Conservation (phyloP, 2,797 vertebrate species). For the Sebastes goodei region DNA sequence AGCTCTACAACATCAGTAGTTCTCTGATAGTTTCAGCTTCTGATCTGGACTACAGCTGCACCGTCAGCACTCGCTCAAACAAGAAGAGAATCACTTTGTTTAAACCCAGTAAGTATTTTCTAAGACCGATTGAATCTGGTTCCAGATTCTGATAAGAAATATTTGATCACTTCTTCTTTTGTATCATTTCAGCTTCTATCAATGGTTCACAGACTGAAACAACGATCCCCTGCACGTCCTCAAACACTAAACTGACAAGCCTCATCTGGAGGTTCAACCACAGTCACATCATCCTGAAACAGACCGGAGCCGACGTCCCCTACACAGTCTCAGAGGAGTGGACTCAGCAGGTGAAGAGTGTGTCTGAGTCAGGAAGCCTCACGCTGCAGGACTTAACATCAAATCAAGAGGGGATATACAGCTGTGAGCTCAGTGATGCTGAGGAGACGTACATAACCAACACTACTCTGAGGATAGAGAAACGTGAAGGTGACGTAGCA, state of each 20-base stretch:
- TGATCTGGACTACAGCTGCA: background rate
- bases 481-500: fast-evolving
- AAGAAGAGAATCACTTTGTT: background rate
- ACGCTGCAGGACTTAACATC: background rate
- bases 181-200: background rate
- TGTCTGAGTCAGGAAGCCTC: conserved; percentile 25
- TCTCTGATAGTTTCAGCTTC: background rate
- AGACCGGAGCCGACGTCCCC: fast-evolving
- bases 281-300: conserved; percentile 2
- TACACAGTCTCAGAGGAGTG: conserved; percentile 13
- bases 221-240: background rate
- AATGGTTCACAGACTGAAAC: fast-evolving
- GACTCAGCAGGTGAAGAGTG: conserved; percentile 24
- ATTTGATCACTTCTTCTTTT: background rate
- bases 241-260: fast-evolving
- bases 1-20: conserved; percentile 59
- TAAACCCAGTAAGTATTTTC: conserved; percentile 24
- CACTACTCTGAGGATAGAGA: background rate
- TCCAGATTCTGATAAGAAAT: background rate
- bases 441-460: background rate
- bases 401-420: background rate
- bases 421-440: background rate
- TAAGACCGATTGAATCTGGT: background rate
- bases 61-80: background rate
- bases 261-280: conserved; percentile 36